Percentiles rank a stretch among this genome's conserved stretches.
Conservation (phyloP, 2,797 vertebrate genomes). For the Prunella strophiata region DNA sequence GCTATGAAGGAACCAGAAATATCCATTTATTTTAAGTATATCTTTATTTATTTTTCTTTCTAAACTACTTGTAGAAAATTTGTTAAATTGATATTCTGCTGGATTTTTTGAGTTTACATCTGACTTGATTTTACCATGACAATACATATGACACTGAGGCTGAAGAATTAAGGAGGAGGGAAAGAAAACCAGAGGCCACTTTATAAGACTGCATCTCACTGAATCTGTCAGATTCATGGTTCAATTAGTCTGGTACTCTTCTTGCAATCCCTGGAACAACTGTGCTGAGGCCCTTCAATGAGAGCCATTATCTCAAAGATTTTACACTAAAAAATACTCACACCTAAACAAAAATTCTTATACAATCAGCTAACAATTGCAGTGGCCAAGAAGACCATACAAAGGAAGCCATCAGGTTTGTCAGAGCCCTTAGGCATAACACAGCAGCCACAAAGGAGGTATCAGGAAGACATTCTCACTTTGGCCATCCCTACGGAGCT, state of each 20-base stretch:
- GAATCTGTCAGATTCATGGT: not conserved
- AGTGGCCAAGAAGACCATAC: not conserved
- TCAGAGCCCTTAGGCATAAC: not conserved
- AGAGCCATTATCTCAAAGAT: not conserved
- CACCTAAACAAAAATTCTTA: not conserved
- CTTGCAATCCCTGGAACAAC: not conserved
- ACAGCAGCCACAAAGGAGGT: not conserved
- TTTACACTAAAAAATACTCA: not conserved
- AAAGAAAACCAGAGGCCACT: not conserved
- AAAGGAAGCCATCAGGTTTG: not conserved
- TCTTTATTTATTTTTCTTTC: not conserved
- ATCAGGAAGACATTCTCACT: slow-evolving; percentile 75
- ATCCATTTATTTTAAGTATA: not conserved
- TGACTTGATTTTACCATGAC: not conserved
- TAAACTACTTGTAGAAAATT: not conserved
- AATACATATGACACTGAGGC: not conserved
- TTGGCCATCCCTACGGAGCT: slow-evolving; percentile 99
- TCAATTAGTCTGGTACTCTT: not conserved
- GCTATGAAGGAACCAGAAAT: not conserved
- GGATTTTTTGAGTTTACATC: not conserved
- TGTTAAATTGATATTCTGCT: not conserved
- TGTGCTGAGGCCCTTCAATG: not conserved
- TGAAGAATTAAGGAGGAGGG: not conserved
- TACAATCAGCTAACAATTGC: not conserved
- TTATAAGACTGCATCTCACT: not conserved